Conservation (phyloP, 2,888 invertebrate species). For the Agonopterix subpropinquella region DNA sequence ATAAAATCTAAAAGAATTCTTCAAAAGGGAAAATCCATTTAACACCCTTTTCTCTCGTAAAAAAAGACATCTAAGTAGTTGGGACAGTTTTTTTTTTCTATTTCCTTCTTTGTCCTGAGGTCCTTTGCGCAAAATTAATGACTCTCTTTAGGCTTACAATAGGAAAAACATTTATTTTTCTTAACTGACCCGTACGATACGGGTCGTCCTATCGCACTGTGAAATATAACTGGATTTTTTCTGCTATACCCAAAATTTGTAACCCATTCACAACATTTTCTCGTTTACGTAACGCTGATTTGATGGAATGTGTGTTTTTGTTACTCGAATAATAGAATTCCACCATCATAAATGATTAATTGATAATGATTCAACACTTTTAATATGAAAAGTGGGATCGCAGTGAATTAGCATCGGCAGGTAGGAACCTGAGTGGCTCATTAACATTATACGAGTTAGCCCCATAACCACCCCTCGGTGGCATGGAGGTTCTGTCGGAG, state of each 20-base stretch:
- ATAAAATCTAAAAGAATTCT: constrained; percentile 20
- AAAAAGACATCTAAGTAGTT: constrained; percentile 9
- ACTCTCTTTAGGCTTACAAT: constrained; percentile 37
- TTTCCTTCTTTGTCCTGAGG: constrained; percentile 20
- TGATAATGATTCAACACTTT: constrained; percentile 32
- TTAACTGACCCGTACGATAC: constrained; percentile 28
- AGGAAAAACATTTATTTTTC: constrained; percentile 37
- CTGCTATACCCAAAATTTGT: background rate
- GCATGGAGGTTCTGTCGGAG: no score
- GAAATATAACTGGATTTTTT: constrained; percentile 8
- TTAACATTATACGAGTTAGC: constrained; percentile 25
- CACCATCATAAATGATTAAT: constrained; percentile 42
- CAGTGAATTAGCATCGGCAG: constrained; percentile 20
- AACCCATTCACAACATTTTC: constrained; percentile 2
- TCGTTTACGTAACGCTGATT: background rate
- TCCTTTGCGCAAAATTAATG: constrained; percentile 41
- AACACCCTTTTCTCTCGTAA: constrained; percentile 8
- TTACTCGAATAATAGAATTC: constrained; percentile 22
- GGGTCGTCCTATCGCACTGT: constrained; percentile 14
- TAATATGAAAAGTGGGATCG: constrained; percentile 10
- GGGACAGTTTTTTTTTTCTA: constrained; percentile 21
- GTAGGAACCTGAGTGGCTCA: constrained; percentile 30
- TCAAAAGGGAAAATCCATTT: constrained; percentile 8
- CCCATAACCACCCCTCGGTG: no score
- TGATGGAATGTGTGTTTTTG: constrained; percentile 10